Conservation (phyloP, 2,113 vertebrate species). For the Herpetotheres cachinnans region DNA sequence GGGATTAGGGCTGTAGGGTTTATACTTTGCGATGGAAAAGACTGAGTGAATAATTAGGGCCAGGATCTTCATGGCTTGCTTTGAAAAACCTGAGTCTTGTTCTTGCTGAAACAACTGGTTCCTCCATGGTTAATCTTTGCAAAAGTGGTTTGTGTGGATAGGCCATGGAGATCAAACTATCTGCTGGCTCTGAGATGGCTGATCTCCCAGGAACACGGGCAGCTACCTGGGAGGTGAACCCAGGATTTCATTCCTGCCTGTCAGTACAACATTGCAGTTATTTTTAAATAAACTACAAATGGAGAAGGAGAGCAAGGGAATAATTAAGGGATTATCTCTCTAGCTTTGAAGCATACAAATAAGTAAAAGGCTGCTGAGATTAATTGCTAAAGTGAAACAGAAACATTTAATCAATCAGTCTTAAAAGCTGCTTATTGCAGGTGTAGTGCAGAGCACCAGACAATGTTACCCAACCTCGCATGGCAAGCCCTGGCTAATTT, state of each 20-base stretch:
- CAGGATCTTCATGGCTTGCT: background rate
- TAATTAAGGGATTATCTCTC: background rate
- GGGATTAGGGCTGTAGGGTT: background rate
- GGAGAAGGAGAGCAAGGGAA: background rate
- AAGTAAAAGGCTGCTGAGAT: background rate
- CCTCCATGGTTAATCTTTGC: background rate
- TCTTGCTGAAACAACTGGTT: background rate
- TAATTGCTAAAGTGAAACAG: background rate
- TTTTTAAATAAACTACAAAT: background rate
- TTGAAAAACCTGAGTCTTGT: background rate
- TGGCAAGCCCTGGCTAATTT: background rate
- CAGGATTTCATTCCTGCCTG: background rate
- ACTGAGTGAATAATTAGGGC: background rate
- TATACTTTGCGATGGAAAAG: background rate
- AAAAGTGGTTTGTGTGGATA: background rate
- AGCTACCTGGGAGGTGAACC: background rate
- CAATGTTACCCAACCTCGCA: fast-evolving
- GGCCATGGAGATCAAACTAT: no score
- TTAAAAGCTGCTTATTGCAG: background rate
- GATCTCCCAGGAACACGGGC: background rate
- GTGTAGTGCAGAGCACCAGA: background rate
- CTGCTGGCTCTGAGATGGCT: background rate
- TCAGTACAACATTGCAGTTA: background rate
- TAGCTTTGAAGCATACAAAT: background rate
- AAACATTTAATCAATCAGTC: background rate